A percentile compares a stretch with the other conserved stretches of the same genome.
These are phyloP conservation scores for Drosophila albomicans DNA, from an alignment of 1,140 invertebrate genomes.

Conservation along the genomic window DNA sequence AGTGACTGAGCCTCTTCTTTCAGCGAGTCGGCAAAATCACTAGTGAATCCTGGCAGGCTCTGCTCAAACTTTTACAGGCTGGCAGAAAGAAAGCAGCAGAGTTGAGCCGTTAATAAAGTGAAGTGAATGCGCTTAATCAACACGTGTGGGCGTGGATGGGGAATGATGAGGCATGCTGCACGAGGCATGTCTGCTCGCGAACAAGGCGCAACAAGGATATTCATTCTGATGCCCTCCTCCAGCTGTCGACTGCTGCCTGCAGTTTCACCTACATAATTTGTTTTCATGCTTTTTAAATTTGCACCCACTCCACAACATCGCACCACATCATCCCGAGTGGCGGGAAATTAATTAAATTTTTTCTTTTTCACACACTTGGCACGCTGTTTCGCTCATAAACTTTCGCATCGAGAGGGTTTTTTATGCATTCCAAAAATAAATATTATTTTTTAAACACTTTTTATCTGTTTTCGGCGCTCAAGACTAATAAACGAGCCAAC, in stretches of 20 bases:
- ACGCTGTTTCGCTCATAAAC: conserved; percentile 13
- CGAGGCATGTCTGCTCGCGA: background rate
- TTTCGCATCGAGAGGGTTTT: conserved; percentile 15
- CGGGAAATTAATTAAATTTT: conserved; percentile 47
- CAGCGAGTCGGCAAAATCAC: conserved; percentile 16
- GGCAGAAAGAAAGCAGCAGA: conserved; percentile 1
- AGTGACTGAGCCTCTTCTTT: conserved; percentile 19
- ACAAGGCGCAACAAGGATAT: conserved; percentile 22
- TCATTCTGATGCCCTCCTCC: conserved; percentile 14
- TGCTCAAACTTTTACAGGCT: conserved; percentile 49
- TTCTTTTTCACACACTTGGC: conserved; percentile 35
- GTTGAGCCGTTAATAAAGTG: conserved; percentile 71
- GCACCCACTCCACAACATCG: background rate
- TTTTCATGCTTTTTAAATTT: conserved; percentile 49
- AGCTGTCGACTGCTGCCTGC: conserved; percentile 20
- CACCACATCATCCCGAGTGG: conserved; percentile 6
- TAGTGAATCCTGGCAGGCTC: conserved; percentile 35
- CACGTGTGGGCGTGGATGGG: conserved; percentile 43
- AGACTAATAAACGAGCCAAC: conserved; percentile 39
- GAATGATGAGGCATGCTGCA: background rate
- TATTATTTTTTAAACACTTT: conserved; percentile 67
- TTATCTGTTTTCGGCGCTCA: conserved; percentile 54
- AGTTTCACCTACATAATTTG: conserved; percentile 51
- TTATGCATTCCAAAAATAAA: conserved; percentile 67
- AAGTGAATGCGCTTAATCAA: conserved; percentile 82